Conservation (phyloP, 2,113 vertebrate species). For the Cynoglossus semilaevis region DNA sequence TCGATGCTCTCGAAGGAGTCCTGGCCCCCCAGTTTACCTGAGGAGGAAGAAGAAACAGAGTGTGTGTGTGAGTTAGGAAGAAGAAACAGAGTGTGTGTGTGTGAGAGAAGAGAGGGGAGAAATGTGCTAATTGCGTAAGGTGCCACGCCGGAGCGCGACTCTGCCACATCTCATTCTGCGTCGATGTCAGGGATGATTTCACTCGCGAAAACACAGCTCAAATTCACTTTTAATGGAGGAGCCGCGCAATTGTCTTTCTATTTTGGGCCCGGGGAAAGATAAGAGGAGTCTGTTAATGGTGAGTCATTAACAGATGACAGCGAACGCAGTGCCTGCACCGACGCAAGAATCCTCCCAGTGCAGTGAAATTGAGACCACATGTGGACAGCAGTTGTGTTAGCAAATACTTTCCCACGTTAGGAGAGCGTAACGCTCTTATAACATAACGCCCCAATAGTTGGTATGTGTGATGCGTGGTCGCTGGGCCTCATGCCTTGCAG, state of each 20-base stretch:
- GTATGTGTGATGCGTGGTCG: constrained; percentile 59
- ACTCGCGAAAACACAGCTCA: constrained; percentile 54
- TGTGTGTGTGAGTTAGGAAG: not conserved
- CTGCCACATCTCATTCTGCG: too few species aligned
- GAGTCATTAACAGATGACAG: constrained; percentile 71
- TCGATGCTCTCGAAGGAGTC: constrained; percentile 98
- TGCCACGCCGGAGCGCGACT: too few species aligned
- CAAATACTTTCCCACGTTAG: constrained; percentile 74
- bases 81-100: too few species aligned
- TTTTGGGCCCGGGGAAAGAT: constrained; percentile 65
- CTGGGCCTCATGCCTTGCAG: constrained; percentile 45
- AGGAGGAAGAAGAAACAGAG: not conserved
- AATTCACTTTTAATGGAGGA: constrained; percentile 62
- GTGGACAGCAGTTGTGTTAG: constrained; percentile 62
- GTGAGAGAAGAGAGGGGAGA: too few species aligned
- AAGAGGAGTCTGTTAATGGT: constrained; percentile 61
- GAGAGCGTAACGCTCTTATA: constrained; percentile 23
- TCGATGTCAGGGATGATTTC: constrained; percentile 51
- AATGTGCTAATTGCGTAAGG: too few species aligned
- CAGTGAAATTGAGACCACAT: constrained; percentile 74
- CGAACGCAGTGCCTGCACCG: constrained; percentile 53
- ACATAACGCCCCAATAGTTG: constrained; percentile 20
- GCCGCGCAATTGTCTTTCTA: constrained; percentile 62
- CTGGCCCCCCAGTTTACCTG: constrained; percentile 95
- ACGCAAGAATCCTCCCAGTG: constrained; percentile 62